Conservation (phyloP, 2,797 vertebrate genomes). For the Diplodus puntazzo region DNA sequence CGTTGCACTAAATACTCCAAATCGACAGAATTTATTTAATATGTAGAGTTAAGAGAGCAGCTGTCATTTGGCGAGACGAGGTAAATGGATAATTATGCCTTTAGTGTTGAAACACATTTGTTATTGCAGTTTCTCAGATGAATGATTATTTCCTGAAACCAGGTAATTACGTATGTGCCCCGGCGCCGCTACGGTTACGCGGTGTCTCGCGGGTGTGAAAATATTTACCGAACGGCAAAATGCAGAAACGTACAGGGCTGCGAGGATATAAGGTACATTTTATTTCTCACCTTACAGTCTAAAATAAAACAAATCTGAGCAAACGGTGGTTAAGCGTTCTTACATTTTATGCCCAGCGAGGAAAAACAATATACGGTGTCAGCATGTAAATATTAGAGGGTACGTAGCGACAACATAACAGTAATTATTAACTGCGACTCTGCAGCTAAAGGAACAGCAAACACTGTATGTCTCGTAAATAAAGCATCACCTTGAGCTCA, state of each 20-base stretch:
- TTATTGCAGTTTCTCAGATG: conserved; percentile 5
- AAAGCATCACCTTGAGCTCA: conserved; percentile 33
- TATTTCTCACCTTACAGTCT: conserved; percentile 10
- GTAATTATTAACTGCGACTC: conserved; percentile 32
- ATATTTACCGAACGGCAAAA: conserved; percentile 1
- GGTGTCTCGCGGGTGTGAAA: conserved; percentile 25
- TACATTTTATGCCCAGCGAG: background rate
- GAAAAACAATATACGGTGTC: background rate
- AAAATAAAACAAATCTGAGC: conserved; percentile 16
- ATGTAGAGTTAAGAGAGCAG: conserved; percentile 30
- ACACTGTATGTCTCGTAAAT: conserved; percentile 37
- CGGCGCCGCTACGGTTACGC: background rate
- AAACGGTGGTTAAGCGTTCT: background rate
- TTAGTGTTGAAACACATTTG: conserved; percentile 30
- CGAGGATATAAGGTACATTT: background rate
- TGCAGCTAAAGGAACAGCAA: conserved; percentile 42
- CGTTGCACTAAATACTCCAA: conserved; percentile 40
- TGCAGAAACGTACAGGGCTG: background rate
- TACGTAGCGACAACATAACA: conserved; percentile 11
- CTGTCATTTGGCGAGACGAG: conserved; percentile 25
- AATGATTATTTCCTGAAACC: conserved; percentile 36
- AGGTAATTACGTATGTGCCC: conserved; percentile 28
- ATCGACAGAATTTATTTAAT: conserved; percentile 27
- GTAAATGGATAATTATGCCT: conserved; percentile 41
- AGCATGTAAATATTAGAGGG: conserved; percentile 2